A percentile compares a stretch with the other conserved stretches of the same genome.
These are phyloP conservation scores for Euphydryas editha DNA, from an alignment of 2,888 invertebrate genomes.

Conservation along the genomic window DNA sequence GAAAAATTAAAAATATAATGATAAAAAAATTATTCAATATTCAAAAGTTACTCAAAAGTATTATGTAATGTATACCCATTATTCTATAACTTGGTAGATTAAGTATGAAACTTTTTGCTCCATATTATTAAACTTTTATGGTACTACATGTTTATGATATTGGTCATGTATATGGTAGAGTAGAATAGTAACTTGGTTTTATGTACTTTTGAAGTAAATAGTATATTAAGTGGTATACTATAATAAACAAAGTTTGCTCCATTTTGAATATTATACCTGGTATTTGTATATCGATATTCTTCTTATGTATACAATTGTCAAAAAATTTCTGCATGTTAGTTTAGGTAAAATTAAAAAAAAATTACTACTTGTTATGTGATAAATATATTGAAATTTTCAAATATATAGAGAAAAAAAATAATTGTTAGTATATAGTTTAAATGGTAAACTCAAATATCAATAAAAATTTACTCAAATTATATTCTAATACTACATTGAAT, in stretches of 20 bases:
- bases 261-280: neutral
- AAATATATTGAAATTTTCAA: neutral
- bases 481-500: slow-evolving; percentile 3
- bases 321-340: neutral
- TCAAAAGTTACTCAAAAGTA: neutral
- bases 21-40: neutral
- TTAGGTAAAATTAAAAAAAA: too few relatives aligned
- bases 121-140: neutral
- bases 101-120: slow-evolving; percentile 6
- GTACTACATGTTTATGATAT: neutral
- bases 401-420: neutral
- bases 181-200: slow-evolving; percentile 1
- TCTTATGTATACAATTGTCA: neutral
- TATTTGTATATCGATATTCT: neutral
- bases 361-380: too few relatives aligned
- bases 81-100: neutral
- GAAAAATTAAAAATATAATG: neutral
- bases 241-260: neutral
- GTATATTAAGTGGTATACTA: neutral
- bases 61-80: neutral
- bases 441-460: neutral
- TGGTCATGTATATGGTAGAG: too few relatives aligned
- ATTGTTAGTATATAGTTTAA: neutral
- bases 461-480: slow-evolving; percentile 2
- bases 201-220: neutral